Conservation (phyloP, 2,113 vertebrate genomes). For the Centropristis striata region DNA sequence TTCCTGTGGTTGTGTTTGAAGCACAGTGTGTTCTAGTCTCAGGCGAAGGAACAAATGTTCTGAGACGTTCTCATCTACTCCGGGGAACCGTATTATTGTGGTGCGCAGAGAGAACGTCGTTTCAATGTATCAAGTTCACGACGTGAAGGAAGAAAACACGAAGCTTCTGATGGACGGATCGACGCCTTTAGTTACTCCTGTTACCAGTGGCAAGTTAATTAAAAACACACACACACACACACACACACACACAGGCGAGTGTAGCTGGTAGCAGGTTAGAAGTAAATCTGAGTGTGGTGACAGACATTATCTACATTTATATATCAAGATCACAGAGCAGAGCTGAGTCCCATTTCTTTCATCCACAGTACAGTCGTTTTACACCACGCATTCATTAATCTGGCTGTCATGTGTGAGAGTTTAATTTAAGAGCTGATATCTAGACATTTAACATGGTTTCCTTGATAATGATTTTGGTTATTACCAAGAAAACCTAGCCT, state of each 20-base stretch:
- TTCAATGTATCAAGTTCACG: conserved; percentile 21
- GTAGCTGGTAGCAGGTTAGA: not conserved
- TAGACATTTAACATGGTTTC: no score
- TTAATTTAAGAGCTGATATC: no score
- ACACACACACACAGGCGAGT: not conserved
- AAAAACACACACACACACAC: no score
- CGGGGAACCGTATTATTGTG: conserved; percentile 16
- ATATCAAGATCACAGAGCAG: not conserved
- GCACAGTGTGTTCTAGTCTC: no score
- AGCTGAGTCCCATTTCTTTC: not conserved
- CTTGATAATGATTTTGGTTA: no score
- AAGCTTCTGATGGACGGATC: not conserved
- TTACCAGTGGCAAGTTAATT: conserved; percentile 29
- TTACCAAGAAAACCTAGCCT: no score
- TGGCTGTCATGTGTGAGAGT: not conserved
- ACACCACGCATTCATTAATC: conserved; percentile 2
- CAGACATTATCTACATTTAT: conserved; percentile 8
- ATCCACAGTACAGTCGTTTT: not conserved
- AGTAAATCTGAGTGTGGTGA: conserved; percentile 28
- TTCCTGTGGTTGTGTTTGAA: no score
- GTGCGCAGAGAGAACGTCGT: not conserved
- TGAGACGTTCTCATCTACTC: conserved; percentile 34
- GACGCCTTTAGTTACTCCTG: conserved; percentile 1
- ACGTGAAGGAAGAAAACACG: conserved; percentile 9
- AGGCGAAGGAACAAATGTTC: no score